These are phyloP conservation scores for Pelusios castaneus DNA, from an alignment of 2,113 vertebrate genomes.

Conservation along the genomic window DNA sequence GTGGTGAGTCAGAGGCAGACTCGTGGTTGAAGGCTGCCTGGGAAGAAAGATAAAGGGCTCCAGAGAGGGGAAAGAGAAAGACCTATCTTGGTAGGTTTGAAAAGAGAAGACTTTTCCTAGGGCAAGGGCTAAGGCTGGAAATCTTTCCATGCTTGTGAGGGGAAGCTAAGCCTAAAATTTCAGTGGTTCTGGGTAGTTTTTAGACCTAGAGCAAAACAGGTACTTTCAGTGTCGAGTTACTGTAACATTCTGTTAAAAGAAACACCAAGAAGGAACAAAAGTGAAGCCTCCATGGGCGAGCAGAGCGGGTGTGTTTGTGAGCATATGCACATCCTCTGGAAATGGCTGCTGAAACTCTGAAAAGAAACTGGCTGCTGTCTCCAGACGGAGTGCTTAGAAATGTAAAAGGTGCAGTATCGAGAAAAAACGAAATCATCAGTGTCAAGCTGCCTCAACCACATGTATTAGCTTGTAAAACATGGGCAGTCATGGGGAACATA, in stretches of 20 bases:
- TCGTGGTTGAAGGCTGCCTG: background rate
- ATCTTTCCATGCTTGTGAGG: background rate
- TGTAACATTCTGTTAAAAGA: slow-evolving; percentile 24
- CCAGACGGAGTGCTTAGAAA: background rate
- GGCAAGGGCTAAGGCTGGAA: background rate
- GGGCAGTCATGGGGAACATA: background rate
- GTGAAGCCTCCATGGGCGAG: background rate
- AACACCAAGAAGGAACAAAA: slow-evolving; percentile 1
- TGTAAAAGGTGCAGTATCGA: background rate
- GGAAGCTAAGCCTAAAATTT: background rate
- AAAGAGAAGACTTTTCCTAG: background rate
- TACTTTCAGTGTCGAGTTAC: background rate
- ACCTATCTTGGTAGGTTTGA: background rate
- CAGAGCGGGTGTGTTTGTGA: background rate
- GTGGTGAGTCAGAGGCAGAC: background rate
- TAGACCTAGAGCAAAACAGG: background rate
- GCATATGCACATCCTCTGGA: background rate
- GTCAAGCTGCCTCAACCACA: background rate
- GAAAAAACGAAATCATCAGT: background rate
- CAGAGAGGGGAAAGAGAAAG: background rate
- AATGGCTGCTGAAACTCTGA: background rate
- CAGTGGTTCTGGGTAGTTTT: background rate
- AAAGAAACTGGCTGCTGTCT: background rate
- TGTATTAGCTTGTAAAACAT: background rate
- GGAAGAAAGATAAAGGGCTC: background rate